phyloP scores from a whole-genome alignment of 2,888 invertebrate genomes.

The Drosophila glabriapex region DNA sequence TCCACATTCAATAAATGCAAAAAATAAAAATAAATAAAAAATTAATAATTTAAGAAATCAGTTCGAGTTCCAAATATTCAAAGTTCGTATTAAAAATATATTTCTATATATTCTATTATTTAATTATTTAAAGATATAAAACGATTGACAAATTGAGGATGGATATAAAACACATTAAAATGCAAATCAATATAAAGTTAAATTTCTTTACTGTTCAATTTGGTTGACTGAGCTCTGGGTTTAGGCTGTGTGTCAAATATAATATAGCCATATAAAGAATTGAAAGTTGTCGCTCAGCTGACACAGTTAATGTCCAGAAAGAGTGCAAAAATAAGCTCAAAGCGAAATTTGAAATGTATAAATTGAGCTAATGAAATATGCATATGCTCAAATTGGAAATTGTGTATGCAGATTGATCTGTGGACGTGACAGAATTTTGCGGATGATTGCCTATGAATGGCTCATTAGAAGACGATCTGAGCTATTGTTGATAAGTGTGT shows the following conservation, averaged over 20 bases:
- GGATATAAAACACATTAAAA: background rate
- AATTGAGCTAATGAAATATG: constrained; percentile 46
- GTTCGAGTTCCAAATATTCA: background rate
- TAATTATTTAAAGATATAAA: background rate
- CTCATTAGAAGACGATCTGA: constrained; percentile 14
- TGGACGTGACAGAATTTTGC: constrained; percentile 1
- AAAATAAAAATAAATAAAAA: background rate
- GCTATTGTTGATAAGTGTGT: background rate
- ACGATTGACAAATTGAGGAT: background rate
- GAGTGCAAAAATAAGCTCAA: constrained; percentile 31
- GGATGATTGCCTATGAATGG: constrained; percentile 30
- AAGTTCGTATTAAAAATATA: background rate
- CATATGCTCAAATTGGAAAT: constrained; percentile 31
- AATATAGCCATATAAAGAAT: constrained; percentile 41
- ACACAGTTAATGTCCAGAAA: constrained; percentile 53
- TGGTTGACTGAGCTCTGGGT: constrained; percentile 20
- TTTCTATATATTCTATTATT: background rate
- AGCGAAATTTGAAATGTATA: constrained; percentile 31
- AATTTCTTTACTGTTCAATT: constrained; percentile 19
- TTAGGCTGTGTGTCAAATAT: constrained; percentile 39
- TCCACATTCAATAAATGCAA: background rate
- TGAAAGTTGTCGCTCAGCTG: constrained; percentile 60
- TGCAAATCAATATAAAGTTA: background rate
- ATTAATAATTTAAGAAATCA: background rate
- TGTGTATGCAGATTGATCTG: constrained; percentile 27